Conservation (phyloP, 2,113 vertebrate genomes). For the Ictidomys tridecemlineatus region DNA sequence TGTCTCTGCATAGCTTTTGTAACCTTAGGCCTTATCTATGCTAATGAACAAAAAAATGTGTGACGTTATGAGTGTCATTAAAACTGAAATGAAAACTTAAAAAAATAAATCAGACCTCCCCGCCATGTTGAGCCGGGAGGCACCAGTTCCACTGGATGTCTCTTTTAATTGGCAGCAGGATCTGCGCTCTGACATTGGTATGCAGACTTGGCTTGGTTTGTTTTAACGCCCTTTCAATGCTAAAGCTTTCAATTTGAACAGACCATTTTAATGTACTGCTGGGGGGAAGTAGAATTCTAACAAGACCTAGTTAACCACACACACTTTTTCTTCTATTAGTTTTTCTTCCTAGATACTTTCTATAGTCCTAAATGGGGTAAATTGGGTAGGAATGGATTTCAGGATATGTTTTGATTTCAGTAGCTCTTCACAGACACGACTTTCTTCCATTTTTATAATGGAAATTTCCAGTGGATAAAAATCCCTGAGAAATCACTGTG, state of each 20-base stretch:
- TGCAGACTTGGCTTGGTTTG: neutral
- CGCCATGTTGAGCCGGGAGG: neutral
- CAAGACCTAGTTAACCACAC: constrained; percentile 12
- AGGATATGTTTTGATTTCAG: neutral
- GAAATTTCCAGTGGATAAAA: neutral
- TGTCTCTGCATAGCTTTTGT: constrained; percentile 61
- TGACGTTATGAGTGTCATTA: constrained; percentile 64
- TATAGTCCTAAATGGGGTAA: neutral
- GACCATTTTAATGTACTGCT: constrained; percentile 23
- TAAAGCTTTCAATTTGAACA: constrained; percentile 33
- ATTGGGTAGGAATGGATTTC: neutral
- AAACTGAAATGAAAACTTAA: constrained; percentile 52
- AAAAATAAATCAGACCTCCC: neutral
- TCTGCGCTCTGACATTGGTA: neutral
- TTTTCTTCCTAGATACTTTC: neutral
- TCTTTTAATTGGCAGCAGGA: constrained; percentile 58
- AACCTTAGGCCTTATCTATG: constrained; percentile 75
- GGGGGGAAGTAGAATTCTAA: constrained; percentile 5
- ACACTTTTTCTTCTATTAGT: constrained; percentile 17
- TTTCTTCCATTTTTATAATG: neutral
- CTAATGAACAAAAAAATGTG: constrained; percentile 77
- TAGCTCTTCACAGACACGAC: neutral
- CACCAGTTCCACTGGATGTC: neutral
- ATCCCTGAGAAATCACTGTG: neutral
- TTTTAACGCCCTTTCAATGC: constrained; percentile 53